Base-by-base conservation (phyloP, 2,113 vertebrate genomes). In the Phyllostomus discolor region DNA sequence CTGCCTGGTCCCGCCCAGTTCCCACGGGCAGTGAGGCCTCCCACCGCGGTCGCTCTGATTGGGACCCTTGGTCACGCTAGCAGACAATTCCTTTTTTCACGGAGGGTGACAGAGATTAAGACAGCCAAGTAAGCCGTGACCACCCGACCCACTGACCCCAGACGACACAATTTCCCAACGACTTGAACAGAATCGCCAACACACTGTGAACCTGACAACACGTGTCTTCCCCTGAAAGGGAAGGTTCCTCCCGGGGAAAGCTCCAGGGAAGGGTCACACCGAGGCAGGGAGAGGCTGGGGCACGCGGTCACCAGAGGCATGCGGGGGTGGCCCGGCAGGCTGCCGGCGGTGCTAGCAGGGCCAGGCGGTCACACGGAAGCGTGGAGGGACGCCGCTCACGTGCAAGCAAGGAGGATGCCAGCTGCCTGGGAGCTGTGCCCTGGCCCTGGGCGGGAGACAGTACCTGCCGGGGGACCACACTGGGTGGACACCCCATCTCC, bases 401-500 rank as follows among this genome's bases (percentile, higher is more conserved):
- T 10, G 67, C 96, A 76, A 96, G 97, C 91, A 1, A 1, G 86
- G 92, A 38, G 19, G 78, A 9, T 3, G 72, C 78, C 85, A 67
- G 95, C 95, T 62, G 80, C 94, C 19, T 1, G 59, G 24, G 35
- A 76, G 81, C 35, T 31, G 26, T 28, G 33, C 76, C 0, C 5
- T 8, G 64, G 76, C 75, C 86, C 91, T 38, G 88, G 43, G 94
- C 28, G 97, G 97, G 98, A 98, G 98, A 97, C 98, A 98, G 98
- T 96, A 98, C 84, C 90, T 98, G 97, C 98, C 96, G 95, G 92
- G 98, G 98, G 97, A 98, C 98, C 95, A 96, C 95, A 95, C 16
- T 1, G n/a, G 89, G 64, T 35, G 95, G 22, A 52, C 8, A 90
- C 59, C 69, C 66, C 94, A 38, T 24, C 41, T n/a, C 93, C 76